Base-by-base conservation (phyloP, 2,113 vertebrate species). In the Eretmochelys imbricata region DNA sequence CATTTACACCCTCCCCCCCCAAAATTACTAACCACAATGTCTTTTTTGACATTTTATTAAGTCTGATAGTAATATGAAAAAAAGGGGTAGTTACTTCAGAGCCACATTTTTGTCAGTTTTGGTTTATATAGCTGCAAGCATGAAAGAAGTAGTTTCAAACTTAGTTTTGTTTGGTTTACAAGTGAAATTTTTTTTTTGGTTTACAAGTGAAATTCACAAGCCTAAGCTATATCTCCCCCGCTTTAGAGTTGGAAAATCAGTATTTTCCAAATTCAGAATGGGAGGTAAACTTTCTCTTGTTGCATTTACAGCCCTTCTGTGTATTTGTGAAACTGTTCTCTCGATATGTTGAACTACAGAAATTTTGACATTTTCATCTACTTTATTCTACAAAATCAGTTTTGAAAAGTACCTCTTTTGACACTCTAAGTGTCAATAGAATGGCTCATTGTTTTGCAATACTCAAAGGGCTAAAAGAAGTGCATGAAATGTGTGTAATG, bases 1-100 rank as follows among this genome's bases (percentile, higher is more conserved):
- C 8, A 17, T 0, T 0, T 57, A 9, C 48, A 78, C 24, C 22
- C n/a, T 0, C 10, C 16, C 2, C 0, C 35, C 75, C 6, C 46
- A 83, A 57, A 2, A 6, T 31, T 13, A 29, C 3, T 82, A 29
- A 78, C 38, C 13, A 7, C 38, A 59, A 42, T 11, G 10, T 62
- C 3, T 1, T 1, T 13, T 84, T 93, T 75, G 6, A 87, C 9
- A 8, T 87, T 84, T 90, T 91, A 8, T 57, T 78, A 27, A 69
- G 2, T 86, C 35, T 42, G 13, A 53, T 20, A 49, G 3, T 42
- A 80, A 31, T 16, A 22, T 1, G 42, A 38, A 65, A 85, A 8
- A 89, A 49, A 75, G 1, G 10, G 16, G 88, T 78, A n/a, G 14
- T 76, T 92, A 35, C 80, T 10, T 88, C 27, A 4, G 2, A 49